A percentile compares a stretch with the other conserved stretches of the same genome.
These are phyloP conservation scores for Geopemphigus sp. DNA, from an alignment of 1,140 invertebrate species.

Conservation along the genomic window DNA sequence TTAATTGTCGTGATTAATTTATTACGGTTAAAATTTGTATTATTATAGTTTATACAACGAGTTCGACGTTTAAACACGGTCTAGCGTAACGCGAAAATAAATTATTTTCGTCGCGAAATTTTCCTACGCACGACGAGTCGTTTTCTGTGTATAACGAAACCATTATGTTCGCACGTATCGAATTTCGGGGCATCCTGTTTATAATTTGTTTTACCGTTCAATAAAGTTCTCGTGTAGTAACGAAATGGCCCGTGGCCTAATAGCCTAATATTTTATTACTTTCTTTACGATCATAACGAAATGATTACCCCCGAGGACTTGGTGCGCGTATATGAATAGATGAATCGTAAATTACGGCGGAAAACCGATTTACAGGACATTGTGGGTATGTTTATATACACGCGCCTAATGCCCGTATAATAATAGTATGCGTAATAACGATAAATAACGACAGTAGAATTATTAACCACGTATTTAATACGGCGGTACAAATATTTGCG, in stretches of 20 bases:
- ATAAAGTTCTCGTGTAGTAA: background rate
- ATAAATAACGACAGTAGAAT: too few species aligned
- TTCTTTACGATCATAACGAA: background rate
- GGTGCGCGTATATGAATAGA: background rate
- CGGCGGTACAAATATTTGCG: too few species aligned
- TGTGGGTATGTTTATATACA: too few species aligned
- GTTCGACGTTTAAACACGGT: background rate
- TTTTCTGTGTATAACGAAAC: background rate
- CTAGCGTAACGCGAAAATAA: background rate
- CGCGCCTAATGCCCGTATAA: too few species aligned
- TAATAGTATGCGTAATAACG: too few species aligned
- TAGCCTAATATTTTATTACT: constrained; percentile 8
- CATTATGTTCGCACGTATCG: constrained; percentile 17
- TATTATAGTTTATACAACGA: background rate
- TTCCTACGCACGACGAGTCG: background rate
- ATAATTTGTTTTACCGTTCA: constrained; percentile 1
- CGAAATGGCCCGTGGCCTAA: background rate
- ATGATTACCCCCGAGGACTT: background rate
- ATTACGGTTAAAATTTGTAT: too few species aligned
- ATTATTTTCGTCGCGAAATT: background rate
- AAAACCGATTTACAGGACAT: background rate
- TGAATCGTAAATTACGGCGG: background rate
- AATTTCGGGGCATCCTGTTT: background rate
- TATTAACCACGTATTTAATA: too few species aligned
- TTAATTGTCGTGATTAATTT: background rate